A percentile compares a stretch with the other conserved stretches of the same genome.
phyloP scores from a whole-genome alignment of 1,140 invertebrate species.

The Mycetomoellerius zeteki region DNA sequence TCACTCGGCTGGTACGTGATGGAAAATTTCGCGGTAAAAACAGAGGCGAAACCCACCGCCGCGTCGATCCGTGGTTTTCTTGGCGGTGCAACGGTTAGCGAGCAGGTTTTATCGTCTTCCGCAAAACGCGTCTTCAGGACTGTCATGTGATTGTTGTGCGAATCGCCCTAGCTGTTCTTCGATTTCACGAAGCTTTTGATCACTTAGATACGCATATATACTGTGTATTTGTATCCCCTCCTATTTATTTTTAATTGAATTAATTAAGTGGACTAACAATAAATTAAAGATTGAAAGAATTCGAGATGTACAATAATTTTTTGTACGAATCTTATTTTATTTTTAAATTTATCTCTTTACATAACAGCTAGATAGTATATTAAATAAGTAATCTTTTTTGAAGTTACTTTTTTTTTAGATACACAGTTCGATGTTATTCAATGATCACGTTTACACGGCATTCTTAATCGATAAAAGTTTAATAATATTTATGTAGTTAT shows the following conservation, averaged over 20 bases:
- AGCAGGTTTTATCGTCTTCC: slow-evolving; percentile 50
- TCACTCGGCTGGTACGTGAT: slow-evolving; percentile 79
- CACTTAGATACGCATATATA: too few relatives aligned
- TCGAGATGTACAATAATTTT: not conserved
- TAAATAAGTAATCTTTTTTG: too few relatives aligned
- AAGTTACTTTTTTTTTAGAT: too few relatives aligned
- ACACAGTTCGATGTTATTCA: too few relatives aligned
- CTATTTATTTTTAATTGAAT: not conserved
- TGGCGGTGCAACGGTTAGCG: slow-evolving; percentile 47
- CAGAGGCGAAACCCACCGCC: slow-evolving; percentile 47
- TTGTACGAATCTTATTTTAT: too few relatives aligned
- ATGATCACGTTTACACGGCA: too few relatives aligned
- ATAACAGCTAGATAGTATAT: too few relatives aligned
- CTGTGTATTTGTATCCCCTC: too few relatives aligned
- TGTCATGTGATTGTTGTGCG: not conserved
- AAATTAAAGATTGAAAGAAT: not conserved
- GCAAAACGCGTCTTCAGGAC: not conserved
- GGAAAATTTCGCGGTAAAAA: slow-evolving; percentile 78
- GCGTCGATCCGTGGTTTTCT: slow-evolving; percentile 40
- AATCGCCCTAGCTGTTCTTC: not conserved
- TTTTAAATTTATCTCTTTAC: too few relatives aligned
- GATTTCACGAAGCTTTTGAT: not conserved
- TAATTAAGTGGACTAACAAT: not conserved
- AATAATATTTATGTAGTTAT: too few relatives aligned
- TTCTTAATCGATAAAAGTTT: too few relatives aligned